phyloP scores from a whole-genome alignment of 1,140 invertebrate species.

The Chironomus tepperi region DNA sequence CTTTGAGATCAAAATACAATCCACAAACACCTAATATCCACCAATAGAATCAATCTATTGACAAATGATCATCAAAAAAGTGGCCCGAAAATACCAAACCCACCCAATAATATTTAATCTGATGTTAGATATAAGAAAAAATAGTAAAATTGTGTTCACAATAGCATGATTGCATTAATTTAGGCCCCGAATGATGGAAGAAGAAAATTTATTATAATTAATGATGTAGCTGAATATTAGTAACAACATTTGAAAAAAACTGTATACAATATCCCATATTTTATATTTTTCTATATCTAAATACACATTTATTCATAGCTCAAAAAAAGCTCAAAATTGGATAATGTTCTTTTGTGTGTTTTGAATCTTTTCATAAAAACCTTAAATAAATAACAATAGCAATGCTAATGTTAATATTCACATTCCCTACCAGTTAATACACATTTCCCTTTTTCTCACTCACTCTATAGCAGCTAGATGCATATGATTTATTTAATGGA shows the following conservation, averaged over 20 bases:
- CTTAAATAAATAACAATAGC: not conserved
- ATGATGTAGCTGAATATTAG: not conserved
- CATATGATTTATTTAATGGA: constrained; percentile 3
- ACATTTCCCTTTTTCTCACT: not conserved
- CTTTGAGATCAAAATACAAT: no score
- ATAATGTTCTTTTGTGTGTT: not conserved
- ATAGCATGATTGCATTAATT: not conserved
- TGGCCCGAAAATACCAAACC: not conserved
- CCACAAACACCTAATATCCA: no score
- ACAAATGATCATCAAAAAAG: no score
- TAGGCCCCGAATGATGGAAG: not conserved
- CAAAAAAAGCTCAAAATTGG: not conserved
- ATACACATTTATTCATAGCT: no score
- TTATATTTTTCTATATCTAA: no score
- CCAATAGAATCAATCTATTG: no score
- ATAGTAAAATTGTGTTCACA: not conserved
- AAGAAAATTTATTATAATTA: constrained; percentile 2
- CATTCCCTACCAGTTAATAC: not conserved
- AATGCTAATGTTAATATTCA: not conserved
- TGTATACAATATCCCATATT: no score
- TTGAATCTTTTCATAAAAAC: not conserved
- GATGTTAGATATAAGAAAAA: not conserved
- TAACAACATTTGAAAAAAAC: not conserved
- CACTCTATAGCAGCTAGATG: not conserved
- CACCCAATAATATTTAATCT: not conserved